Evolutionary conservation across 2,797 vertebrate species (phyloP).

Genomic region (Hypotaenidia okinawae): DNA sequence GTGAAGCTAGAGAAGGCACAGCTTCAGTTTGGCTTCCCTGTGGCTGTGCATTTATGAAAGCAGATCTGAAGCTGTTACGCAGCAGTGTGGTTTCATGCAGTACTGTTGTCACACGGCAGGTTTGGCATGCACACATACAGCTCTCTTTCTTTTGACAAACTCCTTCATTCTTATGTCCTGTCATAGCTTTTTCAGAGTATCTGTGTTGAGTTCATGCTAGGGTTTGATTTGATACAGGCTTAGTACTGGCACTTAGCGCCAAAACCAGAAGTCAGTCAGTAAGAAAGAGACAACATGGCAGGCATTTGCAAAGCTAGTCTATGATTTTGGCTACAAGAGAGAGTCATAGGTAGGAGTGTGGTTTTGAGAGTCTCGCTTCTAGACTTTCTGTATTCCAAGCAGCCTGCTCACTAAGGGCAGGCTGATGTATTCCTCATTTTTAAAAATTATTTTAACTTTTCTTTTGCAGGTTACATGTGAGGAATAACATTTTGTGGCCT

Average conservation of each 20-base stretch:
- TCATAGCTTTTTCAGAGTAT: not conserved
- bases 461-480: not conserved
- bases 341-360: not conserved
- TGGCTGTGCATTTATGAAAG: not conserved
- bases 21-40: not conserved
- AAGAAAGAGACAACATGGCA: not conserved
- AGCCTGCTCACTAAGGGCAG: not conserved
- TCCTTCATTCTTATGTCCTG: not conserved
- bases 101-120: not conserved
- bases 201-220: not conserved
- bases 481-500: not conserved
- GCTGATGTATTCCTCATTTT: not conserved
- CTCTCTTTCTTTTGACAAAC: not conserved
- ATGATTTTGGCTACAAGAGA: not conserved
- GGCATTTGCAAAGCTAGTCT: not conserved
- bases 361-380: not conserved
- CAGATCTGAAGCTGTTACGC: not conserved
- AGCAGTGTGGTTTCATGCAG: not conserved
- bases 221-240: not conserved
- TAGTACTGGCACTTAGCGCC: not conserved
- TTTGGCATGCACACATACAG: accelerated
- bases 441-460: not conserved
- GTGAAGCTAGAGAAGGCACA: not conserved
- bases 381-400: not conserved
- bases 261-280: not conserved